Evolutionary conservation across 2,888 invertebrate genomes (phyloP).

Genomic region (Agrotis segetum): DNA sequence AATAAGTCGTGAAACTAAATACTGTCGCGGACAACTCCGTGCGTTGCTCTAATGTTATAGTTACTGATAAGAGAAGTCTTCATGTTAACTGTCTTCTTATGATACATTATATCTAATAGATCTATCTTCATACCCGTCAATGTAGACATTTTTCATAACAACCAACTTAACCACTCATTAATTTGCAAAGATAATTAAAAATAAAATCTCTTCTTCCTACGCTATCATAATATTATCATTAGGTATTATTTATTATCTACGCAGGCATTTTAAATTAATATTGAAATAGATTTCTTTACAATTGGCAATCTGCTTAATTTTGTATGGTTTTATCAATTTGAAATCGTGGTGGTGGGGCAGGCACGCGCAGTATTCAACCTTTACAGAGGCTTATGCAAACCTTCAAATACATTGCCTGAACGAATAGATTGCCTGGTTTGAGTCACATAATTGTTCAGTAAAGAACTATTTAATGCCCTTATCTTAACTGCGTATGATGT

Average conservation of each 20-base stretch:
- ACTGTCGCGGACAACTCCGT: conserved; percentile 66
- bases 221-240: neutral
- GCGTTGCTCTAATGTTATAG: conserved; percentile 42
- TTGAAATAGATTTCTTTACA: conserved; percentile 15
- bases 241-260: neutral
- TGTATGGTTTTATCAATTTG: conserved; percentile 47
- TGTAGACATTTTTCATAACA: neutral
- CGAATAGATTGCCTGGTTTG: neutral
- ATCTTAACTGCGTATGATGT: too few species aligned
- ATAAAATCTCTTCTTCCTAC: neutral
- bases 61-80: conserved; percentile 50
- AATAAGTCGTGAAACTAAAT: conserved; percentile 81
- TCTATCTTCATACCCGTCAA: neutral
- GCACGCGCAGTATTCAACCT: conserved; percentile 16
- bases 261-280: conserved; percentile 15
- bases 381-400: conserved; percentile 14
- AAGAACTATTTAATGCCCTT: neutral
- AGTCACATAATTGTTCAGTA: neutral
- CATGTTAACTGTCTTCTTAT: conserved; percentile 29
- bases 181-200: neutral
- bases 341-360: neutral
- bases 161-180: neutral
- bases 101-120: conserved; percentile 18
- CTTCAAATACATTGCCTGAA: conserved; percentile 11
- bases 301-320: conserved; percentile 14